Conservation (phyloP, 2,797 vertebrate species). For the Micrastur ruficollis region DNA sequence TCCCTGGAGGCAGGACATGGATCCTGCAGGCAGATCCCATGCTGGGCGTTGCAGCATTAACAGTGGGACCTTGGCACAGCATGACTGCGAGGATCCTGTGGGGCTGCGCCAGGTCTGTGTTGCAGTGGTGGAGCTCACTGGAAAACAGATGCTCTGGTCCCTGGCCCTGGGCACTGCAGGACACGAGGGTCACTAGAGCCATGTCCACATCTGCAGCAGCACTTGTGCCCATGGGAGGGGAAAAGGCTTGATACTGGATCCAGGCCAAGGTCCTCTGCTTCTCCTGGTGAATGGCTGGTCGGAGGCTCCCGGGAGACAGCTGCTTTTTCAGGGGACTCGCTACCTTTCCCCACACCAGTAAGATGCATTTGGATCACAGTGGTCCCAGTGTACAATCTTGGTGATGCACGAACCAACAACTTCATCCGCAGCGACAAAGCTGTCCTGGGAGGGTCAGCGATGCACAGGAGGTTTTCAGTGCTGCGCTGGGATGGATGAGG, state of each 20-base stretch:
- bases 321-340: not conserved
- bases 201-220: not conserved
- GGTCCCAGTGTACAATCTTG: not conserved
- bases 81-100: not conserved
- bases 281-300: not conserved
- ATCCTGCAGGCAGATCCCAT: not conserved
- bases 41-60: not conserved
- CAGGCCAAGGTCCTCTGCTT: not conserved
- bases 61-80: fast-evolving
- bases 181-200: not conserved
- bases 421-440: fast-evolving
- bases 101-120: not conserved
- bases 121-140: not conserved
- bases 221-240: not conserved
- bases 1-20: not conserved
- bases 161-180: not conserved
- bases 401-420: not conserved
- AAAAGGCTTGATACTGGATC: not conserved
- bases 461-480: not conserved
- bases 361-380: not conserved
- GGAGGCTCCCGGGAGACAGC: not conserved
- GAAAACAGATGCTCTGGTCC: not conserved
- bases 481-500: not conserved
- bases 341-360: not conserved
- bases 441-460: not conserved